phyloP scores from a whole-genome alignment of 2,888 invertebrate genomes.

The Xylocampa areola region DNA sequence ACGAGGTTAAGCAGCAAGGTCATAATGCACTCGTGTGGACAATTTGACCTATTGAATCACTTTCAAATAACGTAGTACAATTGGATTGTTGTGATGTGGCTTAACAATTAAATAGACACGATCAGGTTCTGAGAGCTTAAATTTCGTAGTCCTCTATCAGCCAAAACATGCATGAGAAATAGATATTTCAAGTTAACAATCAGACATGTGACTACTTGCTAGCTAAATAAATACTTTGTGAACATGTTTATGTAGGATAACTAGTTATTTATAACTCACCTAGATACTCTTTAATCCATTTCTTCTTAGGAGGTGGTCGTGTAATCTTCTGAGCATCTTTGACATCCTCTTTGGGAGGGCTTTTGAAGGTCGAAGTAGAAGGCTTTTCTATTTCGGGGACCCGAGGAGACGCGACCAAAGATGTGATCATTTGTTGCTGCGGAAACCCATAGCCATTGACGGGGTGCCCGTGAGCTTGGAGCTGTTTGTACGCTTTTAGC shows the following conservation, averaged over 20 bases:
- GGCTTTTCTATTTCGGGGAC: conserved; percentile 64
- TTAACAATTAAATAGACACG: conserved; percentile 3
- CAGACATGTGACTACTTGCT: conserved; percentile 1
- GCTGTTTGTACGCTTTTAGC: conserved; percentile 78
- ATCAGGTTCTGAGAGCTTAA: conserved; percentile 17
- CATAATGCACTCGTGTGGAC: conserved; percentile 65
- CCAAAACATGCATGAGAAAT: too few species aligned
- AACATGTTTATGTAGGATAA: conserved; percentile 12
- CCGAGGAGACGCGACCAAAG: conserved; percentile 67
- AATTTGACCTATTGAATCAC: conserved; percentile 53
- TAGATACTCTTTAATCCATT: conserved; percentile 92
- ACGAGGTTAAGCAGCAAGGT: conserved; percentile 73
- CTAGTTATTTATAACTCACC: conserved; percentile 79
- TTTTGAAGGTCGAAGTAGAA: conserved; percentile 69
- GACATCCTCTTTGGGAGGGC: conserved; percentile 68
- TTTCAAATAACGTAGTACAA: conserved; percentile 46
- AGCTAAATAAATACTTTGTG: too few species aligned
- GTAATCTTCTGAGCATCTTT: conserved; percentile 72
- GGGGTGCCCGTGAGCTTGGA: conserved; percentile 68
- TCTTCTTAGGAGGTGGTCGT: conserved; percentile 92
- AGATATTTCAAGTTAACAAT: too few species aligned
- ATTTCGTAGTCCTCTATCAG: not conserved
- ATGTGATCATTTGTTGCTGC: conserved; percentile 69
- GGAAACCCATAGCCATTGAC: conserved; percentile 73
- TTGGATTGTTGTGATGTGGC: conserved; percentile 23